Evolutionary conservation across 1,140 invertebrate genomes (phyloP).

Genomic region (Conopomorpha cramerella): DNA sequence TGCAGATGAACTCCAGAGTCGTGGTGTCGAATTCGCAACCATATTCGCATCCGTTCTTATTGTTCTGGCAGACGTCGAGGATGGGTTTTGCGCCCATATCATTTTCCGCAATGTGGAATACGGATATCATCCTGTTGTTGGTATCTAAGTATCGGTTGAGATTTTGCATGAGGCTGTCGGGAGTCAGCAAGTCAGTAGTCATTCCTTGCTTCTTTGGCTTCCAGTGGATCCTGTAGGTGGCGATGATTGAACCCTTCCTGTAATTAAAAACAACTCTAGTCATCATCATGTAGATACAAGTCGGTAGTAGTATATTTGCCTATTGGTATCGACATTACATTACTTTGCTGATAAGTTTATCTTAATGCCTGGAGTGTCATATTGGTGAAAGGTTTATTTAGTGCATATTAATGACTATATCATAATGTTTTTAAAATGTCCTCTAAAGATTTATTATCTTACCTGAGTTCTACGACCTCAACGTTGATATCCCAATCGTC

Average conservation of each 20-base stretch:
- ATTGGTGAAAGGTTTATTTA: no score
- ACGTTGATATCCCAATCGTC: constrained; percentile 60
- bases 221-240: constrained; percentile 68
- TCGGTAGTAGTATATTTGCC: no score
- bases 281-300: no score
- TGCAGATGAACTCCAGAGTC: constrained; percentile 68
- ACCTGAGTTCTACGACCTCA: constrained; percentile 69
- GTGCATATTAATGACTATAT: no score
- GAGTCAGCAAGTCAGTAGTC: constrained; percentile 54
- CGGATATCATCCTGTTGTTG: constrained; percentile 58
- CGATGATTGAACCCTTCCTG: constrained; percentile 67
- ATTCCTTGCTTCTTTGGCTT: constrained; percentile 54
- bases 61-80: constrained; percentile 74
- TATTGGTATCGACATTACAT: no score
- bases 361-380: no score
- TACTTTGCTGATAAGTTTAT: no score
- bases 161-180: constrained; percentile 49
- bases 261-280: constrained; percentile 27
- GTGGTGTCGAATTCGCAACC: constrained; percentile 73
- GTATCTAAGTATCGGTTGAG: constrained; percentile 50
- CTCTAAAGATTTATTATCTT: constrained; percentile 11
- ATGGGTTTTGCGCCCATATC: constrained; percentile 54
- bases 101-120: constrained; percentile 59
- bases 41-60: constrained; percentile 77
- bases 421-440: no score